phyloP scores from a whole-genome alignment of 2,797 vertebrate species.

The Myotis daubentonii region DNA sequence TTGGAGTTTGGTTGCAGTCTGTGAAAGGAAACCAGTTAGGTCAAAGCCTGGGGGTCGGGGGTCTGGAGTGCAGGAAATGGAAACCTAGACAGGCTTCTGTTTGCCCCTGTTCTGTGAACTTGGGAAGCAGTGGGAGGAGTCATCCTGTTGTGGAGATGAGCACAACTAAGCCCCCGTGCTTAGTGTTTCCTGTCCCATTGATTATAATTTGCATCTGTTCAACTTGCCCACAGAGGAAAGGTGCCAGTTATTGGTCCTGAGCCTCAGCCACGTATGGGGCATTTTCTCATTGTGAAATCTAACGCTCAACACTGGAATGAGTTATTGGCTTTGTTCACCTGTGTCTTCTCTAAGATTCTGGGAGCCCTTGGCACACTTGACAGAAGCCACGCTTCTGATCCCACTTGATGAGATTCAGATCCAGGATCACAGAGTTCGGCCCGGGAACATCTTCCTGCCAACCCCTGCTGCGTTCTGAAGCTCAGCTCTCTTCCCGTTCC shows the following conservation, averaged over 20 bases:
- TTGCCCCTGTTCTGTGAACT: neutral
- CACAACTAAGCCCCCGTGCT: neutral
- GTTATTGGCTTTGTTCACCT: neutral
- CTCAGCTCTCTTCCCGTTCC: neutral
- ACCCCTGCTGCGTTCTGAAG: neutral
- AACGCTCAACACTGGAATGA: neutral
- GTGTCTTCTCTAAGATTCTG: neutral
- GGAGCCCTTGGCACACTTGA: neutral
- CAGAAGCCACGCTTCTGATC: neutral
- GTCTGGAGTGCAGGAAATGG: neutral
- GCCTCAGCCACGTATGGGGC: neutral
- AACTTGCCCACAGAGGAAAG: neutral
- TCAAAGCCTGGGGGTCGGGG: too few relatives aligned
- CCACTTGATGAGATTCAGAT: neutral
- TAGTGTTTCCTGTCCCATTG: too few relatives aligned
- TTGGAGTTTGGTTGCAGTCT: neutral
- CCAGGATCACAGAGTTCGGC: neutral
- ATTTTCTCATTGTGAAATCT: neutral
- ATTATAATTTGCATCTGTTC: neutral
- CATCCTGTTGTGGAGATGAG: neutral
- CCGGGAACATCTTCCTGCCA: neutral
- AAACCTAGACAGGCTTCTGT: neutral
- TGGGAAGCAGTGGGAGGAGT: neutral
- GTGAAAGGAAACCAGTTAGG: neutral
- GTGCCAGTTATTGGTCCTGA: neutral